Conservation (phyloP, 2,888 invertebrate species). For the Blastobasis adustella region DNA sequence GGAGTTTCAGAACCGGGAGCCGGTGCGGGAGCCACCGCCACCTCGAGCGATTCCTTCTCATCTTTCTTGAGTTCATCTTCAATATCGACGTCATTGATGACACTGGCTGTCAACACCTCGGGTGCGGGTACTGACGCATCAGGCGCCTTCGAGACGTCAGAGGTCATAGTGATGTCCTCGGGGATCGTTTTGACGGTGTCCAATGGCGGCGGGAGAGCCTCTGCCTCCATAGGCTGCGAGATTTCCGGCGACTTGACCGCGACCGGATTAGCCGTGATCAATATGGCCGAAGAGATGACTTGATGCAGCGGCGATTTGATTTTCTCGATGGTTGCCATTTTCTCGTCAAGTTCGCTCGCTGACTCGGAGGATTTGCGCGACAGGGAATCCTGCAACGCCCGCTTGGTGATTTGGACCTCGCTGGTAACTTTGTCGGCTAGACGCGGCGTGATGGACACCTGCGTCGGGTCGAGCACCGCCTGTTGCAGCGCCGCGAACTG, state of each 20-base stretch:
- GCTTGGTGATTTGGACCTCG: conserved; percentile 43
- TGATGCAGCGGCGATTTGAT: conserved; percentile 47
- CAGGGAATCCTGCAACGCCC: conserved; percentile 46
- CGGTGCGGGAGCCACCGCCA: conserved; percentile 1
- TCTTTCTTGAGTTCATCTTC: neutral
- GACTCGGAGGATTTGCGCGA: conserved; percentile 54
- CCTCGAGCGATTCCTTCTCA: neutral
- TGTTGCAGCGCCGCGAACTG: conserved; percentile 57
- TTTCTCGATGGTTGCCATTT: conserved; percentile 48
- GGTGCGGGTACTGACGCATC: conserved; percentile 2
- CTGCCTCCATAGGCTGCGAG: conserved; percentile 36
- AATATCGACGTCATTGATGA: neutral
- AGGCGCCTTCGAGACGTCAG: conserved; percentile 30
- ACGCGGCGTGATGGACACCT: conserved; percentile 60
- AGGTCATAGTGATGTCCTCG: conserved; percentile 34
- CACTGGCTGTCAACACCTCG: neutral
- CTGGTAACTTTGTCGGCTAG: conserved; percentile 34
- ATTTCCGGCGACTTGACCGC: conserved; percentile 45
- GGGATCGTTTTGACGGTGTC: conserved; percentile 40
- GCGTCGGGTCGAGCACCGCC: conserved; percentile 49
- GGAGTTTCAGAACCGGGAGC: neutral
- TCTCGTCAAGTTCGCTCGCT: conserved; percentile 42
- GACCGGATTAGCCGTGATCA: conserved; percentile 40
- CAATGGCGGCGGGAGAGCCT: conserved; percentile 46
- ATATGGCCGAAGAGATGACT: conserved; percentile 33